These are phyloP conservation scores for Mareca penelope DNA, from an alignment of 2,797 vertebrate genomes.

Conservation along the genomic window DNA sequence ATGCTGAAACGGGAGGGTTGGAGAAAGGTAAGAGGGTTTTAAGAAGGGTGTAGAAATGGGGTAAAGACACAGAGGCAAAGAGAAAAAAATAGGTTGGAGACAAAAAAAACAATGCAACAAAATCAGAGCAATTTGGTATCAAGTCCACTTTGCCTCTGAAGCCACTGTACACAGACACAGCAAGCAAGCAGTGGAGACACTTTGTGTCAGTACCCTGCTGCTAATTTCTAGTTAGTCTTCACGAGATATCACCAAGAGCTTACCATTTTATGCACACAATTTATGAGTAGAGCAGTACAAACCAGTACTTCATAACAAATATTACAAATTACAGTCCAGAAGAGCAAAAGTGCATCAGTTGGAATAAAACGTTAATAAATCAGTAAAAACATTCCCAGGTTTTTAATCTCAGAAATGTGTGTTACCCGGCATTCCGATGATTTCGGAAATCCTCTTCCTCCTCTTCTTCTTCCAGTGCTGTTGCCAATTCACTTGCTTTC, in stretches of 20 bases:
- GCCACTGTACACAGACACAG: neutral
- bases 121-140: neutral
- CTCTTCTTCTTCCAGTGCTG: conserved; percentile 59
- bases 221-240: neutral
- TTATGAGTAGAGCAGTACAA: neutral
- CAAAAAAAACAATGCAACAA: neutral
- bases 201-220: neutral
- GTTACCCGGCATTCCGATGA: conserved; percentile 79
- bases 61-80: neutral
- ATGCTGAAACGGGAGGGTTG: neutral
- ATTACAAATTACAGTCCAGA: neutral
- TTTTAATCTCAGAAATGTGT: neutral
- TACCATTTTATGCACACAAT: rapidly evolving
- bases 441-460: conserved; percentile 74
- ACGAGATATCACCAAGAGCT: neutral
- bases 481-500: conserved; percentile 81
- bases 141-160: neutral
- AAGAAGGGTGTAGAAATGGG: neutral
- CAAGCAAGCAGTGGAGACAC: neutral
- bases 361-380: rapidly evolving
- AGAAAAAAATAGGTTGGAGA: neutral
- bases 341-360: neutral
- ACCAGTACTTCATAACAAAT: neutral
- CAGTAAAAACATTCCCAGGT: neutral
- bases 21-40: neutral